These are phyloP conservation scores for Varanus komodoensis DNA, from an alignment of 2,113 vertebrate species.

Conservation along the genomic window DNA sequence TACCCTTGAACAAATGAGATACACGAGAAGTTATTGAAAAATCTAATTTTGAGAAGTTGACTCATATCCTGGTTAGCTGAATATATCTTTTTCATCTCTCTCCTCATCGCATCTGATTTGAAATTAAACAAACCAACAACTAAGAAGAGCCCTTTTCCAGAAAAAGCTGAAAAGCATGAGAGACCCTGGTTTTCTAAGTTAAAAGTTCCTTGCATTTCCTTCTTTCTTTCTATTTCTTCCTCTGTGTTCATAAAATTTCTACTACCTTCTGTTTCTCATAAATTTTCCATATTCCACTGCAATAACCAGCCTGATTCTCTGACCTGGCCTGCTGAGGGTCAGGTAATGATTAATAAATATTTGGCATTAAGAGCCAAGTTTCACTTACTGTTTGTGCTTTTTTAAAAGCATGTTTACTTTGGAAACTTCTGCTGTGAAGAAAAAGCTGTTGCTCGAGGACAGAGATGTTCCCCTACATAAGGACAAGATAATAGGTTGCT, in stretches of 20 bases:
- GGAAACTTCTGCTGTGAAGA: neutral
- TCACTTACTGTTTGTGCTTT: neutral
- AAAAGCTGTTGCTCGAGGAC: neutral
- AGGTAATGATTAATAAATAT: neutral
- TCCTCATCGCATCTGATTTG: neutral
- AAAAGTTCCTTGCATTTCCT: neutral
- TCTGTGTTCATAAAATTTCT: neutral
- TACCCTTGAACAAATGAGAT: slow-evolving; percentile 16
- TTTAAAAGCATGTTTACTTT: neutral
- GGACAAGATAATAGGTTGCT: neutral
- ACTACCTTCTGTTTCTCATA: neutral
- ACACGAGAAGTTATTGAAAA: slow-evolving; percentile 20
- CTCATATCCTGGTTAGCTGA: slow-evolving; percentile 6
- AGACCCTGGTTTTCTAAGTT: neutral
- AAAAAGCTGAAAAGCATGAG: neutral
- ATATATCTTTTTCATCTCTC: slow-evolving; percentile 2
- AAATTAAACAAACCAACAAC: neutral
- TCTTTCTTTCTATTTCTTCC: neutral
- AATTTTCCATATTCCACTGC: neutral
- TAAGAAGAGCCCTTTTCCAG: neutral
- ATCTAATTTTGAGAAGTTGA: slow-evolving; percentile 33
- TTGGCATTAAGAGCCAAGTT: neutral
- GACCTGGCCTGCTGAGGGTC: neutral
- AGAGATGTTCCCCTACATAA: neutral
- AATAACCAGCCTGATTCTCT: neutral